Conservation (phyloP, 2,888 invertebrate species). For the Lasioglossum vierecki region DNA sequence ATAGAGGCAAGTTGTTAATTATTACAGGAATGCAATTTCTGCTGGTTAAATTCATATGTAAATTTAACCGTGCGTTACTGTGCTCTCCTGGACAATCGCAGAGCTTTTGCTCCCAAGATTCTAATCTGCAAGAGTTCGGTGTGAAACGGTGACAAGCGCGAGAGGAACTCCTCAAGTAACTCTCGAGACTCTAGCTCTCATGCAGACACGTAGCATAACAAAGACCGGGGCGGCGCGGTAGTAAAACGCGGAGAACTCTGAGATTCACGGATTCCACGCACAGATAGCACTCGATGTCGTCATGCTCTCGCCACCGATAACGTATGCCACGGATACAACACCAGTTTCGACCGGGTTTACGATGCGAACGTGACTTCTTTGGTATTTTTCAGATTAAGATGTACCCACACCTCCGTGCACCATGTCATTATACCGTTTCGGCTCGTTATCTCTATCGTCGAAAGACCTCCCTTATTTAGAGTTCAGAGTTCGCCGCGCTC, state of each 20-base stretch:
- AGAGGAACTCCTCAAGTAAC: slow-evolving; percentile 5
- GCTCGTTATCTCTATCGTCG: neutral
- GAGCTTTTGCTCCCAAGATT: neutral
- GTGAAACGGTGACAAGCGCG: neutral
- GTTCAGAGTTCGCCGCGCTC: neutral
- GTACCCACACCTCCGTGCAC: neutral
- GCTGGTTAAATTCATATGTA: neutral
- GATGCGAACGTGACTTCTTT: neutral
- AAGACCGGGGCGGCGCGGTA: neutral
- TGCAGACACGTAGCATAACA: neutral
- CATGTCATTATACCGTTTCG: neutral
- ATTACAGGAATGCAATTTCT: too few relatives aligned
- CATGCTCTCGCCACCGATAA: neutral
- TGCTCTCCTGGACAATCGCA: neutral
- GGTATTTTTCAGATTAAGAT: slow-evolving; percentile 2
- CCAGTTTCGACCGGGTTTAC: neutral
- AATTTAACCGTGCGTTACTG: too few relatives aligned
- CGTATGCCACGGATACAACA: neutral
- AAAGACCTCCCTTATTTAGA: neutral
- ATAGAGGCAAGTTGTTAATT: neutral
- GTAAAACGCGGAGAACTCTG: neutral
- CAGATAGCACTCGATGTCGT: neutral
- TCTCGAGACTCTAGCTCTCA: neutral
- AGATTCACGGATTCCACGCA: slow-evolving; percentile 7
- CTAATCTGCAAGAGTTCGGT: neutral